Percentiles rank a stretch among this genome's conserved stretches.
Conservation (phyloP, 2,113 vertebrate genomes). For the Agelaius tricolor region DNA sequence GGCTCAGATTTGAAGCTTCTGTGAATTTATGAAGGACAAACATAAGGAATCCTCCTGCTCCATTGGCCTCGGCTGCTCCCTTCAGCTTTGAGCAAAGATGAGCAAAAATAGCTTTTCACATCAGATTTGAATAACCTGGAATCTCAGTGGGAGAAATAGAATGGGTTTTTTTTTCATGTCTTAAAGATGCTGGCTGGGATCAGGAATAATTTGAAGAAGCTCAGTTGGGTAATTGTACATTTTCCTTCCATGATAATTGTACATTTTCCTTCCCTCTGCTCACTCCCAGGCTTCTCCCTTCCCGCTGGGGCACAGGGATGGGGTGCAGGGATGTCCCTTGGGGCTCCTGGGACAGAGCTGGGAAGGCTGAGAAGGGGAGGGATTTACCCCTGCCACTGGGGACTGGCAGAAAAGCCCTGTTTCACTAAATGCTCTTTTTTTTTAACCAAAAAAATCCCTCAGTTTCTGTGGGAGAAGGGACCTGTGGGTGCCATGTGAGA, state of each 20-base stretch:
- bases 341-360: background rate
- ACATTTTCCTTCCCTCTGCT: background rate
- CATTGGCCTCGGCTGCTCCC: conserved; percentile 1
- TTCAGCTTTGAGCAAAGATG: conserved; percentile 8
- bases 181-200: background rate
- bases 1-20: background rate
- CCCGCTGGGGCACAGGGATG: fast-evolving
- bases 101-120: conserved; percentile 37
- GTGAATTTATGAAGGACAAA: background rate
- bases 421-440: background rate
- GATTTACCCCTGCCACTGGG: background rate
- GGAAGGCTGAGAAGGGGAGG: background rate
- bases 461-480: background rate
- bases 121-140: conserved; percentile 13
- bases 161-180: background rate
- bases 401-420: background rate
- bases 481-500: background rate
- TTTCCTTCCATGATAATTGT: background rate
- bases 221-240: background rate
- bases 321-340: background rate
- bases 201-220: background rate
- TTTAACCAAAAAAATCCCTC: background rate
- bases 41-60: background rate
- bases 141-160: background rate
- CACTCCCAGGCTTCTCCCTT: background rate